phyloP scores from a whole-genome alignment of 2,888 invertebrate genomes.

The Sesia bembeciformis region DNA sequence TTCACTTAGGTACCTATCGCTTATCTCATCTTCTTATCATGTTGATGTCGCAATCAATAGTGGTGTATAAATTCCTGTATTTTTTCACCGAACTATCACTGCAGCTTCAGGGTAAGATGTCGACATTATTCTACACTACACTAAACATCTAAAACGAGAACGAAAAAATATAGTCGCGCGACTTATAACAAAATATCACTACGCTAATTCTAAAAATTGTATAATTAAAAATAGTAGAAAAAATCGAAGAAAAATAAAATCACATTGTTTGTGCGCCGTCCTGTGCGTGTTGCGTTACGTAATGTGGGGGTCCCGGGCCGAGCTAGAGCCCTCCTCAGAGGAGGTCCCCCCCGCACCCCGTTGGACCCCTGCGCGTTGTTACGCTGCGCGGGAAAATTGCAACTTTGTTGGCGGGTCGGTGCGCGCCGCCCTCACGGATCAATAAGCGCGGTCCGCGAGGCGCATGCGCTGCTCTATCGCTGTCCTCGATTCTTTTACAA shows the following conservation, averaged over 20 bases:
- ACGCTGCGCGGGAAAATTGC: slow-evolving; percentile 12
- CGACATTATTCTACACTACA: slow-evolving; percentile 24
- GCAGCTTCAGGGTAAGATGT: too few species aligned
- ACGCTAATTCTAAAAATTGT: slow-evolving; percentile 65
- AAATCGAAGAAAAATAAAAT: slow-evolving; percentile 63
- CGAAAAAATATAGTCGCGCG: slow-evolving; percentile 46
- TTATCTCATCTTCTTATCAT: too few species aligned
- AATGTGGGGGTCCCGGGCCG: slow-evolving; percentile 60
- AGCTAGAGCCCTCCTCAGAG: slow-evolving; percentile 29
- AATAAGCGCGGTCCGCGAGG: slow-evolving; percentile 13
- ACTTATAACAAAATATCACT: slow-evolving; percentile 59
- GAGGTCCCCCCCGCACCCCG: slow-evolving; percentile 18
- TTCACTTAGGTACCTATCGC: too few species aligned
- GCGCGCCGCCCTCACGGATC: slow-evolving; percentile 12
- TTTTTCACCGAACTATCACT: slow-evolving; percentile 21
- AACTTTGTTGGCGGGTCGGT: slow-evolving; percentile 5
- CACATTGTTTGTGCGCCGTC: slow-evolving; percentile 74
- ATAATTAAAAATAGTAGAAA: slow-evolving; percentile 68
- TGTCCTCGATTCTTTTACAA: slow-evolving; percentile 12
- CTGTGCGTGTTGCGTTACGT: slow-evolving; percentile 72
- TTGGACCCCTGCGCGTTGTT: slow-evolving; percentile 6
- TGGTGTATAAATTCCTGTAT: not conserved
- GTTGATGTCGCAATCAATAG: too few species aligned
- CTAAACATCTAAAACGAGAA: slow-evolving; percentile 46
- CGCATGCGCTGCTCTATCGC: slow-evolving; percentile 18